Evolutionary conservation across 1,140 invertebrate genomes (phyloP).

Genomic region (Rhopalosiphum maidis): DNA sequence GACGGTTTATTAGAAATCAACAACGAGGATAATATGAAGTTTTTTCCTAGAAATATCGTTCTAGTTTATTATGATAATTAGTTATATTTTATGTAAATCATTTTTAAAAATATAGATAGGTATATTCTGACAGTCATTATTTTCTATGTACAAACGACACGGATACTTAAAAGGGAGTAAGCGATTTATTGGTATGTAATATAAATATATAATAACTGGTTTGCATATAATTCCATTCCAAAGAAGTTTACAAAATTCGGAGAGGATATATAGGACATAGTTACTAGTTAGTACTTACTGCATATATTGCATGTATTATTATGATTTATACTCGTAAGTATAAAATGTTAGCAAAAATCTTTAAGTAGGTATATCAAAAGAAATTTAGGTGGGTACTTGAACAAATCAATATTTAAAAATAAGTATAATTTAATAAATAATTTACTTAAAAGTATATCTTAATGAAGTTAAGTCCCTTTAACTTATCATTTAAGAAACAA

Average conservation of each 20-base stretch:
- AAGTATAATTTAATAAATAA: no score
- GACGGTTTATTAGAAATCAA: conserved; percentile 4
- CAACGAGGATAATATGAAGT: background rate
- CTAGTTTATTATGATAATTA: conserved; percentile 10
- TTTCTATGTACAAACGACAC: background rate
- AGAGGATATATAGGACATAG: background rate
- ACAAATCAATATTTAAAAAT: no score
- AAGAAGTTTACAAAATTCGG: background rate
- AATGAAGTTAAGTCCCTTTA: no score
- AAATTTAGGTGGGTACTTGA: no score
- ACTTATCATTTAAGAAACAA: no score
- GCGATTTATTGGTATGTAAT: background rate
- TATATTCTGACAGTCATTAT: background rate
- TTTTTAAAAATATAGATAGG: background rate
- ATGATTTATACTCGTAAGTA: no score
- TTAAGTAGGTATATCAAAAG: no score
- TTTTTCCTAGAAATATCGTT: background rate
- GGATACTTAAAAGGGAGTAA: background rate
- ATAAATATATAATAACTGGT: background rate
- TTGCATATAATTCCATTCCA: background rate
- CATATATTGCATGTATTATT: background rate
- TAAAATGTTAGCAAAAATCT: no score
- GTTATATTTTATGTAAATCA: background rate
- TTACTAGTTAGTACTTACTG: background rate
- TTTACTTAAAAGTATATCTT: no score